These are phyloP conservation scores for Drosophila quadrilineata DNA, from an alignment of 1,140 invertebrate genomes.

Conservation along the genomic window DNA sequence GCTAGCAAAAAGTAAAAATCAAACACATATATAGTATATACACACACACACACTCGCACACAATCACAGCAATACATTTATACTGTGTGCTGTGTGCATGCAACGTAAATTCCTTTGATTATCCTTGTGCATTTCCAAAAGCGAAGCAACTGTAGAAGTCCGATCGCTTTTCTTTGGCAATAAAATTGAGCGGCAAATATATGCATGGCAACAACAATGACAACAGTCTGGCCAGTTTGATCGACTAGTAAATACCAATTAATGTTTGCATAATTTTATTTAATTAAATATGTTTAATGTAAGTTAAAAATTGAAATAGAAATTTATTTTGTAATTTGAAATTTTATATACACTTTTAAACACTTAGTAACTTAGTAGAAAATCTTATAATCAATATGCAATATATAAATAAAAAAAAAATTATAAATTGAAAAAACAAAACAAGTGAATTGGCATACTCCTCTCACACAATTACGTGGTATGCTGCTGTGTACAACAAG, in stretches of 20 bases:
- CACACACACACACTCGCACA: constrained; percentile 1
- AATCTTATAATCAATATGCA: no score
- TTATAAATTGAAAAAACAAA: neutral
- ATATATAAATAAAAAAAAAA: constrained; percentile 1
- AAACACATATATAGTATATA: constrained; percentile 7
- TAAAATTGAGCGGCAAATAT: constrained; percentile 51
- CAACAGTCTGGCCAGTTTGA: no score
- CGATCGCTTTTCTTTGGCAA: constrained; percentile 34
- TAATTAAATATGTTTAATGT: no score
- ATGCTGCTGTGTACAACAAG: neutral
- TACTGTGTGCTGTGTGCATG: constrained; percentile 21
- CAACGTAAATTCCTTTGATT: constrained; percentile 47
- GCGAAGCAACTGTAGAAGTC: constrained; percentile 36
- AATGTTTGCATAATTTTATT: no score
- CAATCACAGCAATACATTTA: neutral
- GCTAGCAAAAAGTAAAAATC: constrained; percentile 26
- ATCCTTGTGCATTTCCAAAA: constrained; percentile 44
- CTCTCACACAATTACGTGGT: neutral
- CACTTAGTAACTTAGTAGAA: no score
- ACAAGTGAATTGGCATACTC: no score
- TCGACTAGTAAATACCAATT: no score
- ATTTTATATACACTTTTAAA: no score
- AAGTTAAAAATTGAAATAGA: no score
- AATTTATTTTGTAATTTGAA: no score
- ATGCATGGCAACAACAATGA: constrained; percentile 27